Base-by-base conservation (phyloP, 2,888 invertebrate genomes). In the Epistrophe eligans region DNA sequence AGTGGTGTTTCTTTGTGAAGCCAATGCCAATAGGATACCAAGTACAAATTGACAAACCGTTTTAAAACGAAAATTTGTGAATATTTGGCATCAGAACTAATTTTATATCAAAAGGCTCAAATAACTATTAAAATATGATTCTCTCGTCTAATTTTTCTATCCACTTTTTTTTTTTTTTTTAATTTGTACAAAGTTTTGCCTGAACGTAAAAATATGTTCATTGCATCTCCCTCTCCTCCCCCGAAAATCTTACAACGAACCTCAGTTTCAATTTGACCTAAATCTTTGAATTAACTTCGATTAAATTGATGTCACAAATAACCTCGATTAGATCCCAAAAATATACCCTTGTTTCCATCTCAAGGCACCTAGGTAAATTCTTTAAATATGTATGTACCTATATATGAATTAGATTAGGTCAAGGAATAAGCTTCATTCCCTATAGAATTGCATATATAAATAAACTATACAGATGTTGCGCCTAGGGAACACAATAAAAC, bases 261-360 rank as follows among this genome's bases (percentile, higher is more conserved):
- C n/a, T n/a, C n/a, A n/a, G n/a, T 7, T 6, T 17, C 4, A 60
- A 60, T 24, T 40, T 60, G 60, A 43, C 40, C 62, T 9, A 4
- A 62, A 62, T 40, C 38, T 40, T 13, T 15, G 38, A 40, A 40
- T 40, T 17, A 17, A 38, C 58, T 58, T 38, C 8, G 62, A 40
- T 19, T n/a, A 62, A 62, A 62, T 62, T 40, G 15, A 62, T 62
- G 62, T 43, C 62, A 13, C 62, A 58, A 62, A 62, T 62, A 24
- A 62, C 40, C 62, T 43, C 62, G 40, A 62, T 43, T 62, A 62
- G 15, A 40, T 19, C 24, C 40, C 24, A 1, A 62, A 62, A 62
- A 62, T 2, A 62, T 62, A 40, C 62, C 62, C 24, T 24, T 43
- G 24, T 40, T 62, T 40, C 62, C 40, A 19, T 62, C 24, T 43